Evolutionary conservation across 2,797 vertebrate species (phyloP), one percentile per base, ranked within the genome.

Genomic region (Pagetopsis macropterus): DNA sequence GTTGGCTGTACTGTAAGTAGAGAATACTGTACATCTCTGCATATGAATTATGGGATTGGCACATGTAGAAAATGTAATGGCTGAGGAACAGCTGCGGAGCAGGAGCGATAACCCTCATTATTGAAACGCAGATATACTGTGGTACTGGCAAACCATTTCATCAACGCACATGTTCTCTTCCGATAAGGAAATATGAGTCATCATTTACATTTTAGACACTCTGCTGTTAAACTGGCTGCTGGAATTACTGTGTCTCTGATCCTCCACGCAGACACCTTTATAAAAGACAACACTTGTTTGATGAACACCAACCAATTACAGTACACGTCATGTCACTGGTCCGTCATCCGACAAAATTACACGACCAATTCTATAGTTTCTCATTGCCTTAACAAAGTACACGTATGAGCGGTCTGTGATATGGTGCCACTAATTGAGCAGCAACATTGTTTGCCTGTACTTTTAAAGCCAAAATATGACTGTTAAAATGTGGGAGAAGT

Each of bases 171-270:
- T 80, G 83, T 68, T 65, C 33, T 64, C 17, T 37, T 40, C 48
- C 64, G 79, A 84, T 86, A 84, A 84, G 70, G 19, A 62, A 86
- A 82, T 60, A 58, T 57, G 50, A 40, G 16, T 58, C 43, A 43
- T 77, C 48, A 76, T 67, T 82, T 75, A 65, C 61, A 68, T 49
- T 51, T 70, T 43, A 78, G 54, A 50, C 41, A 3, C 4, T 63
- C 73, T 50, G 74, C 37, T 70, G 23, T 76, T 59, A 60, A 4
- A 33, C 58, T 64, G 45, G 61, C 27, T 64, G 13, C 23, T 75
- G 61, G 16, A 77, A 48, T 61, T 65, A 68, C 60, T 79, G 57
- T 74, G 70, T 70, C 21, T 70, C 31, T 61, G 66, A 65, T 76
- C 45, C 33, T 72, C n/a, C 31, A 66, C 31, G 70, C 51, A 65